Conservation (phyloP, 1,140 invertebrate species). For the Leptinotarsa texana region DNA sequence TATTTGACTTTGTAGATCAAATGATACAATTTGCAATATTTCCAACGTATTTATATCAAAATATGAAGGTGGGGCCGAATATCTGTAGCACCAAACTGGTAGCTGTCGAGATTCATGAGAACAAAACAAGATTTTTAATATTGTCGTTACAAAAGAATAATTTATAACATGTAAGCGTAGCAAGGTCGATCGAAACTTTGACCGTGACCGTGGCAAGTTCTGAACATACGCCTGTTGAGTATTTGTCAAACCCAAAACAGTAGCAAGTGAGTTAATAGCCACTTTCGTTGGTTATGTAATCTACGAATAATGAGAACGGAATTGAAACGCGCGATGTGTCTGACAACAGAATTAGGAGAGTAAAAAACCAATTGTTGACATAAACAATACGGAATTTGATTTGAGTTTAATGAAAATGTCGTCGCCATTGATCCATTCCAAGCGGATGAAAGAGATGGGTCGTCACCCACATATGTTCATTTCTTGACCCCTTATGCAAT, state of each 20-base stretch:
- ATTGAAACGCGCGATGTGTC: background rate
- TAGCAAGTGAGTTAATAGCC: background rate
- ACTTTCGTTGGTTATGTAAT: background rate
- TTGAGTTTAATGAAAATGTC: no score
- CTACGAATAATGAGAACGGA: background rate
- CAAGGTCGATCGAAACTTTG: background rate
- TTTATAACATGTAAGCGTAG: background rate
- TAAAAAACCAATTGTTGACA: no score
- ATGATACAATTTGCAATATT: conserved; percentile 11
- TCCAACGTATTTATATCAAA: conserved; percentile 13
- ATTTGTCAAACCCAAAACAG: background rate
- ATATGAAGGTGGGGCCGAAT: background rate
- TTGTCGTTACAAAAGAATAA: background rate
- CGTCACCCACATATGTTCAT: no score
- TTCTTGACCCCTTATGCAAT: no score
- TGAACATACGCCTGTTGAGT: background rate
- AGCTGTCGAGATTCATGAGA: background rate
- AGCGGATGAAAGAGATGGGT: no score
- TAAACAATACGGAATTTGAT: no score
- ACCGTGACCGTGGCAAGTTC: background rate
- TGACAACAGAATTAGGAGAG: background rate
- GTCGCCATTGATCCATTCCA: no score
- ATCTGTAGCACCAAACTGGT: background rate
- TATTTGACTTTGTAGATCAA: conserved; percentile 21
- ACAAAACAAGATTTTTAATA: background rate